A percentile compares a stretch with the other conserved stretches of the same genome.
phyloP scores from a whole-genome alignment of 2,888 invertebrate genomes.

The Neocrepidodera transversa region DNA sequence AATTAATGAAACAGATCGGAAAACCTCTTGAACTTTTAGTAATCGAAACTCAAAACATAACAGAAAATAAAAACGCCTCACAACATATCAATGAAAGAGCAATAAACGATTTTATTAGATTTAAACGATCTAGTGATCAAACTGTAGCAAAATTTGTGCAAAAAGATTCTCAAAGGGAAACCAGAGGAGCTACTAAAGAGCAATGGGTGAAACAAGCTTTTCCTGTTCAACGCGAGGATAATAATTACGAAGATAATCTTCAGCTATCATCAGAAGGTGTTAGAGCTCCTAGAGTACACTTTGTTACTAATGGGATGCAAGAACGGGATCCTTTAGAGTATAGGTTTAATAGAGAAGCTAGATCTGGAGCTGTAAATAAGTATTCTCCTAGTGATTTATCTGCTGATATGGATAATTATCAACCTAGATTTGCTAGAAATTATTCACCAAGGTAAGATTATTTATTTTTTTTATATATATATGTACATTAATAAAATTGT shows the following conservation, averaged over 20 bases:
- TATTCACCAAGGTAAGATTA: conserved; percentile 26
- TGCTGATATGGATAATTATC: conserved; percentile 39
- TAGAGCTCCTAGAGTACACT: conserved; percentile 71
- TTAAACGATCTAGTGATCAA: conserved; percentile 48
- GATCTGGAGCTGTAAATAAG: conserved; percentile 42
- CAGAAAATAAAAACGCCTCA: not conserved
- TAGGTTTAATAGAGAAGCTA: conserved; percentile 46
- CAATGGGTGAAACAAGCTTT: conserved; percentile 70
- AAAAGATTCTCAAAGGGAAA: conserved; percentile 60
- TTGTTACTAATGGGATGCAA: conserved; percentile 65
- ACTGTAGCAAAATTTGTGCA: conserved; percentile 15
- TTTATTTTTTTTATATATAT: not conserved
- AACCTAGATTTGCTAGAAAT: conserved; percentile 38
- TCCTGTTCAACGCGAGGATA: conserved; percentile 54
- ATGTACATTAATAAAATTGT: not conserved
- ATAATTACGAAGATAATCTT: conserved; percentile 58
- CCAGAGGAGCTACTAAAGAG: conserved; percentile 65
- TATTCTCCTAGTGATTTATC: conserved; percentile 37
- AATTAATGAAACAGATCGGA: conserved; percentile 43
- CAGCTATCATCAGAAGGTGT: conserved; percentile 67
- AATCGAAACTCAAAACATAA: conserved; percentile 30
- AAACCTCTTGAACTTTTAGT: conserved; percentile 49
- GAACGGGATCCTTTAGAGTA: conserved; percentile 53
- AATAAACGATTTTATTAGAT: conserved; percentile 57
- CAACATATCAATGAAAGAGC: conserved; percentile 31